Base-by-base conservation (phyloP, 2,113 vertebrate genomes). In the Thamnophis sirtalis region DNA sequence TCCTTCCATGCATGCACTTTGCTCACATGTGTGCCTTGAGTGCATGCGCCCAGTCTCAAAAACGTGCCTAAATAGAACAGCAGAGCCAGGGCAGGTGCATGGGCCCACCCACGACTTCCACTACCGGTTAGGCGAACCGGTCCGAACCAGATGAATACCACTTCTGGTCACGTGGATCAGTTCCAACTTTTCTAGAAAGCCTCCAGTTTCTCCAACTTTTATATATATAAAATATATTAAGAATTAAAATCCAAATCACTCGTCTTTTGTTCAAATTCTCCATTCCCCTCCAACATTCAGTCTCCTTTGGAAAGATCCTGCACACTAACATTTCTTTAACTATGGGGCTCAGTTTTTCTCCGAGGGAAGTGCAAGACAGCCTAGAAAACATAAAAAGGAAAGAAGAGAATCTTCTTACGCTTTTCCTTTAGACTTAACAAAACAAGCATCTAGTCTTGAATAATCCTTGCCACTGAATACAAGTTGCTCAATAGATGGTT, bases 361-460 rank as follows among this genome's bases (percentile, higher is more conserved):
- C 13, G 55, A 94, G 93, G 92, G 93, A 94, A 94, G 93, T 68
- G 94, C 93, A 96, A 96, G 95, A 92, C 96, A 96, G 96, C 91
- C 93, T 93, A 95, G 90, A 92, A 91, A 96, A 95, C 94, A 96
- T 88, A 85, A 95, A 95, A 93, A 95, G 95, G 91, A 95, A 93
- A 96, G 88, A 94, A 96, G 91, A 87, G 95, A 94, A 93, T 94
- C 96, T 95, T 96, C 95, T 97, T 95, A 96, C 94, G 88, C 91
- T 95, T 94, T 94, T 91, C 43, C 94, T 93, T 88, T 94, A 92
- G 93, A 94, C 92, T 94, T 91, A 95, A 95, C 93, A 95, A 96
- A 95, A 97, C 95, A 96, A 96, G 95, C 96, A 94, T 96, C 95
- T 93, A 96, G 95, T 94, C 94, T 96, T 96, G 95, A 96, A 96